Evolutionary conservation across 2,113 vertebrate genomes (phyloP).

Genomic region (Lepus timidus): DNA sequence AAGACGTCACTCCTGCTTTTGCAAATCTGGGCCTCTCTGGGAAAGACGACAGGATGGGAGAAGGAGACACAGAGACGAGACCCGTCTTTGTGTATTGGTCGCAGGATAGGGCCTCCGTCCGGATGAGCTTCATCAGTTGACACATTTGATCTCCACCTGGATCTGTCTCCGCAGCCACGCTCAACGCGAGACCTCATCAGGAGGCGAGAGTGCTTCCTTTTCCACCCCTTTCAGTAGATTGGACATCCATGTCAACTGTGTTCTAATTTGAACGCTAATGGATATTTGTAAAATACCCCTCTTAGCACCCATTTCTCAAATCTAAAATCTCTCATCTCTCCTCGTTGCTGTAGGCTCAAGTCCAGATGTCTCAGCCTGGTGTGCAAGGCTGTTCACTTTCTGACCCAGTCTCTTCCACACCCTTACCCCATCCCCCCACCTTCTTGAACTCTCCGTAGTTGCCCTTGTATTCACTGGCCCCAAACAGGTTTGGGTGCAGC

Average conservation of each 20-base stretch:
- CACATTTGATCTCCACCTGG: conserved; percentile 68
- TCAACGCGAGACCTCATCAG: conserved; percentile 66
- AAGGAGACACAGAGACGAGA: conserved; percentile 1
- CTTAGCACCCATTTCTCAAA: conserved; percentile 71
- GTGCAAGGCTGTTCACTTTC: not conserved
- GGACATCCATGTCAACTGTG: conserved; percentile 75
- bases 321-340: conserved; percentile 57
- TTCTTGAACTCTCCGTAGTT: conserved; percentile 3
- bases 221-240: conserved; percentile 53
- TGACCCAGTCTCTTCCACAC: not conserved
- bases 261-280: conserved; percentile 78
- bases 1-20: conserved; percentile 61
- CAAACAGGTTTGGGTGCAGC: not conserved
- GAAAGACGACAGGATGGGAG: conserved; percentile 31
- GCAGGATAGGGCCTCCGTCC: not conserved
- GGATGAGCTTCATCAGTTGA: conserved; percentile 62
- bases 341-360: conserved; percentile 57
- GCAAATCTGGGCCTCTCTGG: conserved; percentile 34
- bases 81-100: not conserved
- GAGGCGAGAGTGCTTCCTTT: conserved; percentile 58
- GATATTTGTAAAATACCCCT: conserved; percentile 68
- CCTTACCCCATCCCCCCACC: not conserved
- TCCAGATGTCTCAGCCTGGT: conserved; percentile 30
- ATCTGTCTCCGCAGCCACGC: conserved; percentile 58
- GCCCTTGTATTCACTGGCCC: not conserved